phyloP scores from a whole-genome alignment of 2,113 vertebrate species.

The Crocuta crocuta region DNA sequence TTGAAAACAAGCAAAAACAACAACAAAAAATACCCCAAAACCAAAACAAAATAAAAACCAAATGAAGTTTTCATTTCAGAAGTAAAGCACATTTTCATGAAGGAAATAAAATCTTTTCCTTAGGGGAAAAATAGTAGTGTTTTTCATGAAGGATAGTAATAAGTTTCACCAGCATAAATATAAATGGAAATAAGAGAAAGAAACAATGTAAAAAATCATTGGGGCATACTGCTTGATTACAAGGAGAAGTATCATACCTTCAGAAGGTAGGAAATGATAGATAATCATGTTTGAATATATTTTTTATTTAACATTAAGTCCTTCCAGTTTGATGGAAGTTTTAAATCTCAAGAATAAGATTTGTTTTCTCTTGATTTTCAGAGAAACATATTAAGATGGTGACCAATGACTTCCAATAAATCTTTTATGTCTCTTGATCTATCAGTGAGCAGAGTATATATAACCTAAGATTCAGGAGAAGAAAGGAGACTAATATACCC shows the following conservation, averaged over 20 bases:
- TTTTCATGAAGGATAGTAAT: not conserved
- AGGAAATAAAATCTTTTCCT: slow-evolving; percentile 38
- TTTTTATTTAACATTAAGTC: not conserved
- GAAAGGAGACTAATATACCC: not conserved
- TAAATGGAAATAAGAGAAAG: not conserved
- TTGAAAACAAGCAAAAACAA: slow-evolving; percentile 26
- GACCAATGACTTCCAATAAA: not conserved
- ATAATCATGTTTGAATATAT: not conserved
- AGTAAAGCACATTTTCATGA: slow-evolving; percentile 1
- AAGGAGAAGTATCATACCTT: not conserved
- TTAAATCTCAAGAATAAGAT: not conserved
- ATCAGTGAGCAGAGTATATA: not conserved
- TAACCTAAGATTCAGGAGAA: not conserved
- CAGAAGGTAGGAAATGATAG: not conserved
- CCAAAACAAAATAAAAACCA: not conserved
- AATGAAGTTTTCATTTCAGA: slow-evolving; percentile 16
- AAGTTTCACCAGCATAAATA: slow-evolving; percentile 31
- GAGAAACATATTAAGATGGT: not conserved
- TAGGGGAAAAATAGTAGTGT: not conserved
- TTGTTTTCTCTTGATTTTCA: not conserved
- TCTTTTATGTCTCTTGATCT: not conserved
- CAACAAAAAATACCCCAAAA: not conserved
- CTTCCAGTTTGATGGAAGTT: not conserved
- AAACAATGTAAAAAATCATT: not conserved
- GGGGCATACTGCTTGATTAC: not conserved